phyloP scores from a whole-genome alignment of 2,888 invertebrate species.

The Rambutsinella grinnellia region DNA sequence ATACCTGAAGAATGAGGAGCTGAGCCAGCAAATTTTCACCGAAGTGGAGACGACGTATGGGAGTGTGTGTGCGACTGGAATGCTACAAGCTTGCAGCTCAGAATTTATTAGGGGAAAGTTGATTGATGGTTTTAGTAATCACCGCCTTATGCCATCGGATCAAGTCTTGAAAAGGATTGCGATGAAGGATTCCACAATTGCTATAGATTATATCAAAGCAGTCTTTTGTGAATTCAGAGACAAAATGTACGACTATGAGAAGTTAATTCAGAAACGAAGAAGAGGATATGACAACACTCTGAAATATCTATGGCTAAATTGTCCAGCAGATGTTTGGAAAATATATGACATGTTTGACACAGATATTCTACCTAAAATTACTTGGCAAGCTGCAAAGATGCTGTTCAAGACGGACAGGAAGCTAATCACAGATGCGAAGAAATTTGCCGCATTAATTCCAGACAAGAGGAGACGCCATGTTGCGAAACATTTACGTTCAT shows the following conservation, averaged over 20 bases:
- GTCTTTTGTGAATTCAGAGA: constrained; percentile 36
- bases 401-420: constrained; percentile 37
- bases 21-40: constrained; percentile 33
- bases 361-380: constrained; percentile 35
- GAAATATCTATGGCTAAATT: constrained; percentile 38
- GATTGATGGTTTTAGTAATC: constrained; percentile 45
- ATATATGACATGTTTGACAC: constrained; percentile 46
- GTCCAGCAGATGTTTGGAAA: constrained; percentile 29
- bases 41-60: constrained; percentile 43
- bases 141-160: constrained; percentile 39
- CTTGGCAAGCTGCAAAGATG: constrained; percentile 46
- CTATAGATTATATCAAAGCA: constrained; percentile 39
- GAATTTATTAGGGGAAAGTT: constrained; percentile 40
- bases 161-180: constrained; percentile 44
- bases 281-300: constrained; percentile 7
- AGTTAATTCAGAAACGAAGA: constrained; percentile 22
- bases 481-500: constrained; percentile 32
- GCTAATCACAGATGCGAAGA: constrained; percentile 35
- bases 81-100: constrained; percentile 30
- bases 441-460: constrained; percentile 36
- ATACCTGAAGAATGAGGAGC: constrained; percentile 38
- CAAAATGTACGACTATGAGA: constrained; percentile 32
- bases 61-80: constrained; percentile 30
- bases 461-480: constrained; percentile 16
- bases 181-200: constrained; percentile 43